A percentile compares a stretch with the other conserved stretches of the same genome.
phyloP scores from a whole-genome alignment of 2,888 invertebrate genomes.

The Drosophila imparisetae region DNA sequence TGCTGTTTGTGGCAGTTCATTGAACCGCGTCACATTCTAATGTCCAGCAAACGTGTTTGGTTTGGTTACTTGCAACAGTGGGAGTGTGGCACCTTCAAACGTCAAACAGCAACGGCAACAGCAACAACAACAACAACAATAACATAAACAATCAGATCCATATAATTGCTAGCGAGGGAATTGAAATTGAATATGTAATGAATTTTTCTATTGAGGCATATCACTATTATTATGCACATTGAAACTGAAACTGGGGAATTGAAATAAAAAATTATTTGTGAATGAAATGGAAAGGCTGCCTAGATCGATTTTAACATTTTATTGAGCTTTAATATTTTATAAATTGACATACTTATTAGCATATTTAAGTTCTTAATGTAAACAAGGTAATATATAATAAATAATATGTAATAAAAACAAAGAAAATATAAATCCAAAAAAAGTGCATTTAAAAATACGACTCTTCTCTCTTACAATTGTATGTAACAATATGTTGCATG shows the following conservation, averaged over 20 bases:
- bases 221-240: conserved; percentile 24
- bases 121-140: conserved; percentile 1
- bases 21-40: conserved; percentile 70
- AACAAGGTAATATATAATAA: background rate
- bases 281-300: too few species aligned
- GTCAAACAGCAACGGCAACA: conserved; percentile 10
- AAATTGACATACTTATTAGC: too few species aligned
- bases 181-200: conserved; percentile 55
- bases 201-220: conserved; percentile 22
- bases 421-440: background rate
- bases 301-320: too few species aligned
- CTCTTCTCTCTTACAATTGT: background rate
- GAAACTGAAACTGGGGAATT: background rate
- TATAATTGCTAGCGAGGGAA: conserved; percentile 44
- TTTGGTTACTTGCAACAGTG: conserved; percentile 63
- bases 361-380: background rate
- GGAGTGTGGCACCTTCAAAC: conserved; percentile 25
- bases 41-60: conserved; percentile 74
- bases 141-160: conserved; percentile 25
- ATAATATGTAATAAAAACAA: background rate
- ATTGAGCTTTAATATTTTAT: too few species aligned
- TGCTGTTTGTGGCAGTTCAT: conserved; percentile 54
- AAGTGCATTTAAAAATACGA: accelerated
- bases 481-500: background rate
- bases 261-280: background rate